Percentiles rank a stretch among this genome's conserved stretches.
phyloP scores from a whole-genome alignment of 2,888 invertebrate genomes.

The Neocrepidodera transversa region DNA sequence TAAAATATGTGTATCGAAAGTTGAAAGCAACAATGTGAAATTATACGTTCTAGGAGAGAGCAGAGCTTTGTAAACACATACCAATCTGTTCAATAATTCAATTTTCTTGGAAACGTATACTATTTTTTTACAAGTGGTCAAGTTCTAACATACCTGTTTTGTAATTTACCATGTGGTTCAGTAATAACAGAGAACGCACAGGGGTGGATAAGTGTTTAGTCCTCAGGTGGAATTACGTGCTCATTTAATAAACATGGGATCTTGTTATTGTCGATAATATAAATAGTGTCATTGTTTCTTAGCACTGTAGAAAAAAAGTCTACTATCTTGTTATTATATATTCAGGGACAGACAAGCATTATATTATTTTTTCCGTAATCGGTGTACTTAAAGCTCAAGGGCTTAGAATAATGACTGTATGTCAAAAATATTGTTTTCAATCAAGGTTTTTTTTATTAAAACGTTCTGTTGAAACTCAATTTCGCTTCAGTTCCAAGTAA shows the following conservation, averaged over 20 bases:
- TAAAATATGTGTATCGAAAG: slow-evolving; percentile 35
- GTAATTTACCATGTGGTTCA: slow-evolving; percentile 30
- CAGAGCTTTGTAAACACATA: slow-evolving; percentile 39
- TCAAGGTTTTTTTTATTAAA: no score
- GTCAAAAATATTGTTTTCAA: no score
- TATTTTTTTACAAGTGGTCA: slow-evolving; percentile 24
- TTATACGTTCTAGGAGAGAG: slow-evolving; percentile 33
- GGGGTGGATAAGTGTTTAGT: slow-evolving; percentile 27
- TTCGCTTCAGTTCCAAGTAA: no score
- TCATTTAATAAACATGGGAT: slow-evolving; percentile 28
- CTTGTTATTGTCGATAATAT: slow-evolving; percentile 23
- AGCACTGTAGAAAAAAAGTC: no score
- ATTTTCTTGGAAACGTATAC: slow-evolving; percentile 34
- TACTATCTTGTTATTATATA: no score
- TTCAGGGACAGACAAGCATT: no score
- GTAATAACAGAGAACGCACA: slow-evolving; percentile 27
- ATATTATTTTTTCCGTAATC: no score
- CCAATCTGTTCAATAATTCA: slow-evolving; percentile 37
- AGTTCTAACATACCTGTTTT: slow-evolving; percentile 23
- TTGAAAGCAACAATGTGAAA: slow-evolving; percentile 34
- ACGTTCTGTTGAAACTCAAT: no score
- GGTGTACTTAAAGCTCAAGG: no score
- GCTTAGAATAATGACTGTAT: no score
- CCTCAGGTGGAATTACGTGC: slow-evolving; percentile 26
- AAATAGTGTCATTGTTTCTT: not conserved